Percentiles rank a stretch among this genome's conserved stretches.
These are phyloP conservation scores for Steinernema hermaphroditum DNA, from an alignment of 2,888 invertebrate genomes.

Conservation along the genomic window DNA sequence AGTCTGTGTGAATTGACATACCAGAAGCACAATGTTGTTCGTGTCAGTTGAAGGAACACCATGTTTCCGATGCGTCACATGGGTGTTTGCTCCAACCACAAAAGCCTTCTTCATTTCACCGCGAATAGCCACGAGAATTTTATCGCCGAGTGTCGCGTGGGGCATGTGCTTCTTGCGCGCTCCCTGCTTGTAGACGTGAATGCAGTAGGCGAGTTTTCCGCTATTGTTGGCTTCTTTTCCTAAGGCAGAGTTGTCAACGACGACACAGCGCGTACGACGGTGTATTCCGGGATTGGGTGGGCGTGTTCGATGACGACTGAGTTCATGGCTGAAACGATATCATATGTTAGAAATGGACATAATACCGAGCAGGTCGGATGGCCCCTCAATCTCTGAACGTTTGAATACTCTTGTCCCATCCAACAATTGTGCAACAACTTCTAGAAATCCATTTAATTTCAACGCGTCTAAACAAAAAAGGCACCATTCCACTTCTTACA, in stretches of 20 bases:
- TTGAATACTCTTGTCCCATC: too few relatives aligned
- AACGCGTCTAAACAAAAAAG: conserved; percentile 52
- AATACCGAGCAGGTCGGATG: too few relatives aligned
- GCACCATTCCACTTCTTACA: conserved; percentile 61
- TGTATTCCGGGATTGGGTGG: conserved; percentile 63
- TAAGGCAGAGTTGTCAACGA: conserved; percentile 94
- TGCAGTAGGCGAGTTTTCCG: conserved; percentile 83
- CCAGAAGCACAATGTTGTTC: conserved; percentile 83
- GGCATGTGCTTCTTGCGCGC: conserved; percentile 62
- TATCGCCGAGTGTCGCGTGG: conserved; percentile 63
- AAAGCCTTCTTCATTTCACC: conserved; percentile 64
- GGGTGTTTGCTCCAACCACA: conserved; percentile 64
- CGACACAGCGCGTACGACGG: conserved; percentile 68
- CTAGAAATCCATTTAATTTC: neutral
- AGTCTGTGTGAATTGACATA: conserved; percentile 27
- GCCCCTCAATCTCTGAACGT: too few relatives aligned
- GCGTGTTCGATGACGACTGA: conserved; percentile 60
- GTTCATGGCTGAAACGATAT: conserved; percentile 54
- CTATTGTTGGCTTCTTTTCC: conserved; percentile 92
- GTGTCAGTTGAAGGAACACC: conserved; percentile 65
- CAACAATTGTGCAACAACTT: too few relatives aligned
- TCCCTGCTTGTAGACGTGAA: conserved; percentile 86
- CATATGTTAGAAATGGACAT: too few relatives aligned
- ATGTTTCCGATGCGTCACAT: conserved; percentile 56
- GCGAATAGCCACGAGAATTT: conserved; percentile 64